Evolutionary conservation across 2,888 invertebrate species (phyloP), one percentile per base, ranked within the genome.

Genomic region (Clepsis dumicolana): DNA sequence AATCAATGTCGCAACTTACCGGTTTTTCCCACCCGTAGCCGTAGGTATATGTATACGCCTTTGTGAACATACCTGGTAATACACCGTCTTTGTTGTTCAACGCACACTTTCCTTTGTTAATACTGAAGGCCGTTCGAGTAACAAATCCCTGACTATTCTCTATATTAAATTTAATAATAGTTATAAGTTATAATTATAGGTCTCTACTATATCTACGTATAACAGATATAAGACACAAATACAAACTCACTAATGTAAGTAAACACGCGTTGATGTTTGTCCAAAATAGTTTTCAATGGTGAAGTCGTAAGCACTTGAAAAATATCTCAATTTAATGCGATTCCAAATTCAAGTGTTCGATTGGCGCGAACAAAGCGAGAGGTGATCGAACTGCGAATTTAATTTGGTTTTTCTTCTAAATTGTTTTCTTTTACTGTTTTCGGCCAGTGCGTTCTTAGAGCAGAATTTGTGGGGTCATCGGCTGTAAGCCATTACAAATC

Each of bases 91-190:
- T 80, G 59, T 69, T 80, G 79, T 79, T 74, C 74, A 66, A 70
- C 72, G 73, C 73, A 73, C 69, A 75, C 76, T 78, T 83, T 79
- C 77, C 78, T 83, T 84, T 81, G 80, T 77, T 76, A 69, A 70
- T 53, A n/a, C 70, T 48, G 77, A 81, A 81, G 80, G 81, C 77
- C 81, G 68, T 71, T 53, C 14, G 63, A 44, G 29, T 64, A 68
- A 67, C 61, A 68, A 68, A 64, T 24, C 29, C 53, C 59, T 18
- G 59, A 38, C 52, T 59, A 68, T 64, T 68, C 63, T 52, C 50
- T 59, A 63, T 41, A 57, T 41, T 50, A 66, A 50, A 38, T 18
- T 56, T 32, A 24, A 14, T n/a, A 4, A 50, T 38, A 29, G 29
- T 4, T 4, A 29, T 29, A 29, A 29, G 29, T n/a, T n/a, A n/a